Conservation (phyloP, 2,888 invertebrate genomes). For the Tetanocera ferruginea region DNA sequence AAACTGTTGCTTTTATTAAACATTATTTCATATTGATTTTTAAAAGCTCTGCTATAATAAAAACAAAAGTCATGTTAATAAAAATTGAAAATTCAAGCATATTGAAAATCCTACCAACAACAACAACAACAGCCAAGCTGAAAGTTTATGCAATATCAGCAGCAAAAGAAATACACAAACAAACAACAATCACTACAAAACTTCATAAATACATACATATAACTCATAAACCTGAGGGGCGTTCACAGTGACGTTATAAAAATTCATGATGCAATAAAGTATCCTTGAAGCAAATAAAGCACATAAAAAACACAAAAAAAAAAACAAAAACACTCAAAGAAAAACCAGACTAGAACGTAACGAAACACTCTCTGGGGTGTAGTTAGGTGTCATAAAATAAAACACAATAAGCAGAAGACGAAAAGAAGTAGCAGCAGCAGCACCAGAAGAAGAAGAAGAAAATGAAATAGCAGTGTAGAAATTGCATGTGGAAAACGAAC, state of each 20-base stretch:
- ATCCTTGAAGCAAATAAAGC: constrained; percentile 9
- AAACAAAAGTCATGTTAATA: not conserved
- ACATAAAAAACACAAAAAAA: not conserved
- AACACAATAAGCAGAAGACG: not conserved
- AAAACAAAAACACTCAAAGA: not conserved
- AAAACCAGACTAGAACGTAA: not conserved
- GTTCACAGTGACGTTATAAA: constrained; percentile 2
- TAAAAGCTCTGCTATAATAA: not conserved
- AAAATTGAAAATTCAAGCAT: not conserved
- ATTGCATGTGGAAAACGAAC: not conserved
- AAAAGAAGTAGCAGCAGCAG: no score
- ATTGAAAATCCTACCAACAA: not conserved
- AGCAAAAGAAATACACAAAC: not conserved
- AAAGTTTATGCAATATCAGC: not conserved
- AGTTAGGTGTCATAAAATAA: not conserved
- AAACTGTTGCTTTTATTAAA: not conserved
- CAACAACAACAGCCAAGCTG: not conserved
- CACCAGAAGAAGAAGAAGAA: not conserved
- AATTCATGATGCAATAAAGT: constrained; percentile 11
- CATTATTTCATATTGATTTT: not conserved
- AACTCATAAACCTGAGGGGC: not conserved
- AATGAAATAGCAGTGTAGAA: not conserved
- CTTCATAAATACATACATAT: constrained; percentile 16
- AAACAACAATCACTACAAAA: not conserved
- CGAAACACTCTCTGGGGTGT: not conserved